Evolutionary conservation across 2,888 invertebrate species (phyloP).

Genomic region (Criorhina ranunculi): DNA sequence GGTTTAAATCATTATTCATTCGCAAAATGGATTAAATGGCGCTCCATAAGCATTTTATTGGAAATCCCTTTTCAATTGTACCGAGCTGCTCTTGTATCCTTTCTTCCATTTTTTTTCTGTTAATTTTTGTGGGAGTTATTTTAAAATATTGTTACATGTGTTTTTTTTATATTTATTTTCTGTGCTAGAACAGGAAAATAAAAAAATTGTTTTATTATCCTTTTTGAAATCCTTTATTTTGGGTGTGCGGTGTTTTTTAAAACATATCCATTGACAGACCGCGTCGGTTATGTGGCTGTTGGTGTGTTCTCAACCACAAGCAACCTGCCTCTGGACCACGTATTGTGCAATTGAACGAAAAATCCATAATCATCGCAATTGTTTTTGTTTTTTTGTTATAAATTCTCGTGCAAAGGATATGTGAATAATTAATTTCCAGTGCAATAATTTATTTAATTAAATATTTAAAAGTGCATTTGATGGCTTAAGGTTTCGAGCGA

Average conservation of each 20-base stretch:
- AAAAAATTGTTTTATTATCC: conserved; percentile 9
- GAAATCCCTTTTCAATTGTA: conserved; percentile 30
- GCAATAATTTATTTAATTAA: conserved; percentile 75
- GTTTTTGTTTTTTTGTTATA: conserved; percentile 54
- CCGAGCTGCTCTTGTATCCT: neutral
- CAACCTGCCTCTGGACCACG: conserved; percentile 20
- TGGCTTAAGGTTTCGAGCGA: conserved; percentile 53
- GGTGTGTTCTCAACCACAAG: conserved; percentile 42
- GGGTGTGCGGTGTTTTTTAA: conserved; percentile 7
- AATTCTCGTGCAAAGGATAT: conserved; percentile 60
- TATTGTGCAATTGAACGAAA: conserved; percentile 60
- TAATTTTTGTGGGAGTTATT: conserved; percentile 1
- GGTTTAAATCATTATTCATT: conserved; percentile 14
- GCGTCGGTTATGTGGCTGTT: conserved; percentile 1
- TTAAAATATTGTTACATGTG: conserved; percentile 13
- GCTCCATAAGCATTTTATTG: conserved; percentile 29
- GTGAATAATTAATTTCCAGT: conserved; percentile 72
- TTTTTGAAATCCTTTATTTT: conserved; percentile 18
- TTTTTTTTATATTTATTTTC: neutral
- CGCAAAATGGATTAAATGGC: conserved; percentile 12
- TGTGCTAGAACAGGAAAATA: neutral
- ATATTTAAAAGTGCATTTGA: conserved; percentile 69
- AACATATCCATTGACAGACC: conserved; percentile 21
- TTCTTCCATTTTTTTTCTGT: neutral
- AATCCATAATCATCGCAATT: conserved; percentile 66